Evolutionary conservation across 2,888 invertebrate species (phyloP).

Genomic region (Saturnia pavonia): DNA sequence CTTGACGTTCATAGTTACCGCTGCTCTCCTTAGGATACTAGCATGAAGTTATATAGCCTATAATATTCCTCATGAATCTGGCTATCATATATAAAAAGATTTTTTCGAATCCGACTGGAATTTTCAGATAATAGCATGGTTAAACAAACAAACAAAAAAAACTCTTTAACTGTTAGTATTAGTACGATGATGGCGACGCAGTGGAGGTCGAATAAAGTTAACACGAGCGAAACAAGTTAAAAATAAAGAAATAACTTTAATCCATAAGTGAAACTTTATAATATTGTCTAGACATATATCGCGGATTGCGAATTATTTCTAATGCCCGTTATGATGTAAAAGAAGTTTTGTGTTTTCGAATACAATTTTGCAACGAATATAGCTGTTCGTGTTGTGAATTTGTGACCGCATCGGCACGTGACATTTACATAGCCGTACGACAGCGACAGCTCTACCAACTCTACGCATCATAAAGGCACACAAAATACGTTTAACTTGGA

Average conservation of each 20-base stretch:
- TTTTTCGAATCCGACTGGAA: no score
- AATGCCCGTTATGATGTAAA: conserved; percentile 63
- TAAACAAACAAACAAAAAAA: no score
- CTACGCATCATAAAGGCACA: conserved; percentile 40
- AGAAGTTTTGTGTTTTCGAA: conserved; percentile 60
- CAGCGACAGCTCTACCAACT: conserved; percentile 22
- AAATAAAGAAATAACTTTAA: background rate
- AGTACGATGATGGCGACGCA: no score
- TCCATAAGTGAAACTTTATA: background rate
- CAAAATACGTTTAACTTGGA: conserved; percentile 9
- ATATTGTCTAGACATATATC: conserved; percentile 3
- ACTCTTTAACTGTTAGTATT: no score
- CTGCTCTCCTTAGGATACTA: no score
- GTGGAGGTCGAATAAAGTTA: no score
- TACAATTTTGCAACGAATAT: conserved; percentile 68
- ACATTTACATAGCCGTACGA: conserved; percentile 69
- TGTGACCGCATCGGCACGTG: conserved; percentile 75
- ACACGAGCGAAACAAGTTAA: no score
- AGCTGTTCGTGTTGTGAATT: conserved; percentile 56
- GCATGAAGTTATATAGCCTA: no score
- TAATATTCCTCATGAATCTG: no score
- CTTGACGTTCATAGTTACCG: no score
- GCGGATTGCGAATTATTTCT: conserved; percentile 22
- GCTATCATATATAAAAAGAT: no score
- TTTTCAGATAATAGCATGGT: no score